Evolutionary conservation across 1,140 invertebrate species (phyloP), one percentile per base, ranked within the genome.

Genomic region (Drosophila leontia): DNA sequence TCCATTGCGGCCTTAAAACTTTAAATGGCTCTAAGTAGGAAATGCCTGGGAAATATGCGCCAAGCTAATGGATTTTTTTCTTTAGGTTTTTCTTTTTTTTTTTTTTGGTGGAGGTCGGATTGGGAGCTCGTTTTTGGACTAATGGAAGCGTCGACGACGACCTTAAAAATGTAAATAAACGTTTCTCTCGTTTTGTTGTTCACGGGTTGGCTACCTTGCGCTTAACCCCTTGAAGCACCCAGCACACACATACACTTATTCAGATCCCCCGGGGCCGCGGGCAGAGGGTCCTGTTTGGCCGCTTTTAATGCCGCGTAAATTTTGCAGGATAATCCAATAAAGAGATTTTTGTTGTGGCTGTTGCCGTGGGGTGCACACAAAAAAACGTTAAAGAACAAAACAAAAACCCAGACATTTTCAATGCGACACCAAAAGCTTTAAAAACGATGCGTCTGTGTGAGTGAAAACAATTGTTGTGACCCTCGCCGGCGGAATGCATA

Each of bases 301-400:
- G 84, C 83, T 87, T 87, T 87, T 87, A 87, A 87, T 87, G 84
- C 84, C 85, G 84, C 83, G 84, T 87, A 87, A 87, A 87, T 87
- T 87, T 87, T 88, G 84, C 84, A 88, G 84, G 84, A 87, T 87
- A 87, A 87, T 87, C 84, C 84, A 87, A 87, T 87, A 87, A 88
- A 87, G 84, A 88, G 84, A 87, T 87, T 87, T 87, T 83, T 84
- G 59, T 75, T 87, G 84, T 80, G 84, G 84, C 84, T 63, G 70
- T 62, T 53, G 80, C 55, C 75, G 76, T 74, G 64, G 65, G 65
- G 67, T 17, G 50, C 41, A 59, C 45, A 32, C 45, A 55, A 29
- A 71, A 62, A 78, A 34, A n/a, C 17, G 37, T 45, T 41, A 55
- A 44, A 29, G 53, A 39, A 51, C 29, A 51, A 65, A 42, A 62